phyloP scores from a whole-genome alignment of 2,888 invertebrate species.

The Lamproptera curius region DNA sequence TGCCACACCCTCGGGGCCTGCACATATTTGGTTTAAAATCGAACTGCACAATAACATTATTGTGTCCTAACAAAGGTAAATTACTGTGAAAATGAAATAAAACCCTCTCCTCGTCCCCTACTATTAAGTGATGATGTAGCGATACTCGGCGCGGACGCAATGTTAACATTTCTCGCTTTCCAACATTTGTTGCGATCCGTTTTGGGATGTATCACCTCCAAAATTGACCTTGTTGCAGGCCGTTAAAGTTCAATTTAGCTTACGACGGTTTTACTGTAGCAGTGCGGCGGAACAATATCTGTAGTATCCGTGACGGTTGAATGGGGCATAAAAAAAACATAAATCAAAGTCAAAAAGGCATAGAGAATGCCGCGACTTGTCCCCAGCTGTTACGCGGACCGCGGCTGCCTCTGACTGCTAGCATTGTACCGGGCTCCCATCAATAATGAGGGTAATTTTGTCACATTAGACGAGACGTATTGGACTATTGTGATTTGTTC shows the following conservation, averaged over 20 bases:
- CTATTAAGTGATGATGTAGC: constrained; percentile 76
- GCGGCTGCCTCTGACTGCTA: constrained; percentile 37
- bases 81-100: constrained; percentile 76
- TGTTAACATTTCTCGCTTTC: constrained; percentile 47
- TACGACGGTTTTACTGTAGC: constrained; percentile 24
- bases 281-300: constrained; percentile 51
- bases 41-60: constrained; percentile 63
- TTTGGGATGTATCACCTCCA: constrained; percentile 22
- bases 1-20: constrained; percentile 52
- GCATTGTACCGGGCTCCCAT: constrained; percentile 63
- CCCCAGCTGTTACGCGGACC: constrained; percentile 62
- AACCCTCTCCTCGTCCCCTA: constrained; percentile 70
- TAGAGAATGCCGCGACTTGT: constrained; percentile 70
- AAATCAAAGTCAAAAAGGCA: constrained; percentile 80
- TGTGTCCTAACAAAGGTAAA: constrained; percentile 68
- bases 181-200: constrained; percentile 38
- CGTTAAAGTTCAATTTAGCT: constrained; percentile 25
- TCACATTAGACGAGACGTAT: constrained; percentile 71
- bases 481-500: constrained; percentile 60
- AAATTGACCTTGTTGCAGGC: constrained; percentile 30
- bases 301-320: constrained; percentile 72
- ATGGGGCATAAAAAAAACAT: constrained; percentile 75
- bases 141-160: constrained; percentile 68
- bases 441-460: constrained; percentile 78
- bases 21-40: constrained; percentile 72